phyloP scores from a whole-genome alignment of 1,140 invertebrate genomes.

The Drosophila teissieri region DNA sequence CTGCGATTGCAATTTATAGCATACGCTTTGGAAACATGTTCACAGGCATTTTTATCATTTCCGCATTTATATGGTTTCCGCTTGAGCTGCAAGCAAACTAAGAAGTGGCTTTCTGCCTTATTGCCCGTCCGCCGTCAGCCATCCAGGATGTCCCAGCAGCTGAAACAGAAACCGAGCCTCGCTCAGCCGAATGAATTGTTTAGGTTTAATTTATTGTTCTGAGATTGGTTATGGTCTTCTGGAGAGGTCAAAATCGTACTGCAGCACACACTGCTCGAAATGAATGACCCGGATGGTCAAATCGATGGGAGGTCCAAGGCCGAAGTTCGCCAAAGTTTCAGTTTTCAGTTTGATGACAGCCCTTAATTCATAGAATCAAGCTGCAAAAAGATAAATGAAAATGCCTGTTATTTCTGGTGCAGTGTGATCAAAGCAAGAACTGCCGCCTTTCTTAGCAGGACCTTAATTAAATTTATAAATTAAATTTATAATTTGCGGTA shows the following conservation, averaged over 20 bases:
- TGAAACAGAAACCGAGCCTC: constrained; percentile 45
- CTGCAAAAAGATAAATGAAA: constrained; percentile 37
- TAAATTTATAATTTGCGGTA: too few relatives aligned
- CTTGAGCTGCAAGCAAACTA: constrained; percentile 73
- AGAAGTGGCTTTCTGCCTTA: constrained; percentile 76
- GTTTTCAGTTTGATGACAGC: constrained; percentile 42
- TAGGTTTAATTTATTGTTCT: constrained; percentile 75
- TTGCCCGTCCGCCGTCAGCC: constrained; percentile 34
- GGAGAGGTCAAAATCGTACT: constrained; percentile 24
- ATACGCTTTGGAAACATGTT: constrained; percentile 77
- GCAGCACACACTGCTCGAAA: constrained; percentile 19
- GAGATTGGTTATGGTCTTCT: constrained; percentile 50
- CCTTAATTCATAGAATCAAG: constrained; percentile 40
- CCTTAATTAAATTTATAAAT: constrained; percentile 9
- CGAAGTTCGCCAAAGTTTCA: constrained; percentile 38
- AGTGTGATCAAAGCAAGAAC: background rate
- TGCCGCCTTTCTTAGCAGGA: background rate
- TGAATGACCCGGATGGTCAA: background rate
- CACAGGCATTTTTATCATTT: constrained; percentile 81
- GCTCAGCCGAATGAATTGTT: constrained; percentile 67
- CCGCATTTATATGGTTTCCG: constrained; percentile 83
- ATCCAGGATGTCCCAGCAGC: constrained; percentile 24
- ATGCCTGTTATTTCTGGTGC: constrained; percentile 16
- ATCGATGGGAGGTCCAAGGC: constrained; percentile 23
- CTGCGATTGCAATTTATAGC: constrained; percentile 76